These are phyloP conservation scores for Chromoteleia sp. DNA, from an alignment of 2,888 invertebrate species.

Conservation along the genomic window DNA sequence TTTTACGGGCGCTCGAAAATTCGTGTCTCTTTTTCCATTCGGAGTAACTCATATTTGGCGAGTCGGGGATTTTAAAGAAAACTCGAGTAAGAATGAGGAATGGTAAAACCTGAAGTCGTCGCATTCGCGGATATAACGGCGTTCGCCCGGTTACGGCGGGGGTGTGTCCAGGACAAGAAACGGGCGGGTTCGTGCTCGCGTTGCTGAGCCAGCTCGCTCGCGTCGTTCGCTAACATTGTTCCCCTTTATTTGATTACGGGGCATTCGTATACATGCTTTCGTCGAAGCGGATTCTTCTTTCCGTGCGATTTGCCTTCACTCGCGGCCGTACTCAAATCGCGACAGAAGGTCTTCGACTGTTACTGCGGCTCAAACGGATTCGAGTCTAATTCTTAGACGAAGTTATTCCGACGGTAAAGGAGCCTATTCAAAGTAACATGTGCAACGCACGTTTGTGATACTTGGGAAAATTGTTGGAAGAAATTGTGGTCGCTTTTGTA, in stretches of 20 bases:
- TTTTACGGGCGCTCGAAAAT: constrained; percentile 15
- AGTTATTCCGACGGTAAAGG: constrained; percentile 43
- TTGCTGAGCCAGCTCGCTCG: constrained; percentile 81
- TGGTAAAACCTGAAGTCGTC: constrained; percentile 59
- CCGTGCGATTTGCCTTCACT: constrained; percentile 73
- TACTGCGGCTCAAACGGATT: constrained; percentile 60
- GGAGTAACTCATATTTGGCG: constrained; percentile 62
- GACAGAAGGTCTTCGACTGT: constrained; percentile 59
- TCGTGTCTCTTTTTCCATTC: constrained; percentile 54
- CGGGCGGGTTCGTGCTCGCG: constrained; percentile 83
- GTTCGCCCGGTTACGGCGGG: constrained; percentile 81
- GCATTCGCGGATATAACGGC: constrained; percentile 70
- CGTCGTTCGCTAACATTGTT: constrained; percentile 83
- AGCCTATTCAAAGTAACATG: constrained; percentile 43
- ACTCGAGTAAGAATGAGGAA: constrained; percentile 62
- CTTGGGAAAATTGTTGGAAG: constrained; percentile 22
- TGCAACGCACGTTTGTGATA: constrained; percentile 42
- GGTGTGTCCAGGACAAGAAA: constrained; percentile 85
- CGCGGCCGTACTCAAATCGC: constrained; percentile 56
- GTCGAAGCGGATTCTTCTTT: constrained; percentile 77
- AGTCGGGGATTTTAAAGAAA: constrained; percentile 52
- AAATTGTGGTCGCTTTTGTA: constrained; percentile 37
- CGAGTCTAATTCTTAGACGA: constrained; percentile 63
- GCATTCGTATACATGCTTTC: constrained; percentile 83
- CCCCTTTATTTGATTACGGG: constrained; percentile 84